A percentile compares a stretch with the other conserved stretches of the same genome.
Conservation (phyloP, 2,797 vertebrate genomes). For the Poecilia wingei region DNA sequence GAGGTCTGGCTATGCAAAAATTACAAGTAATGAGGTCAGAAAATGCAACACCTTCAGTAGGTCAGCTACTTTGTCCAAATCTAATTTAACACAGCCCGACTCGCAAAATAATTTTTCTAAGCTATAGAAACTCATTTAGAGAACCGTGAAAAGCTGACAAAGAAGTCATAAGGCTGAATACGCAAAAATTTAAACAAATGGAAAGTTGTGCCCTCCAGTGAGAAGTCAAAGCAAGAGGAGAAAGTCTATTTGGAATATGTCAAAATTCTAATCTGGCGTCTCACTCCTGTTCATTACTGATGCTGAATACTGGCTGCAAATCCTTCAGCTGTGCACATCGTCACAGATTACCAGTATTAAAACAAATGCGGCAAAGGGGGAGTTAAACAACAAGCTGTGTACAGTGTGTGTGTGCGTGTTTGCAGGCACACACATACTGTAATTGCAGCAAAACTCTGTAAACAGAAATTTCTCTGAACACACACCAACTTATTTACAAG, state of each 20-base stretch:
- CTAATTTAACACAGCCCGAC: neutral
- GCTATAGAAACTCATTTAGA: constrained; percentile 45
- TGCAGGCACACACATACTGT: constrained; percentile 5
- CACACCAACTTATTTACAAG: constrained; percentile 20
- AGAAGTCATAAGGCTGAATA: constrained; percentile 45
- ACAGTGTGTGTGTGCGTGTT: neutral
- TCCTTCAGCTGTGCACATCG: constrained; percentile 31
- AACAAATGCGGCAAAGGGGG: constrained; percentile 15
- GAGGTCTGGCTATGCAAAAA: constrained; percentile 2
- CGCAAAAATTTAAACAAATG: constrained; percentile 49
- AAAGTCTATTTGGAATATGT: constrained; percentile 48
- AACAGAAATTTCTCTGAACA: constrained; percentile 6
- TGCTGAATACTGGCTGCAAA: constrained; percentile 20
- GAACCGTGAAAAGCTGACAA: constrained; percentile 28
- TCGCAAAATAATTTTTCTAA: constrained; percentile 8
- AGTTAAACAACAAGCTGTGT: neutral
- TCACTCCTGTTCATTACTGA: constrained; percentile 32
- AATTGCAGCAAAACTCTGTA: neutral
- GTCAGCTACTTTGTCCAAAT: constrained; percentile 2
- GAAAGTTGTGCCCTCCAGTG: constrained; percentile 31
- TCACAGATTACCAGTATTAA: constrained; percentile 20
- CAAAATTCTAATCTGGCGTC: constrained; percentile 48
- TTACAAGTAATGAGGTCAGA: neutral
- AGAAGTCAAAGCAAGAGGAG: constrained; percentile 28
- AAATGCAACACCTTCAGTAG: constrained; percentile 13